A percentile compares a stretch with the other conserved stretches of the same genome.
Evolutionary conservation across 2,888 invertebrate genomes (phyloP).

Genomic region (Plutella xylostella): DNA sequence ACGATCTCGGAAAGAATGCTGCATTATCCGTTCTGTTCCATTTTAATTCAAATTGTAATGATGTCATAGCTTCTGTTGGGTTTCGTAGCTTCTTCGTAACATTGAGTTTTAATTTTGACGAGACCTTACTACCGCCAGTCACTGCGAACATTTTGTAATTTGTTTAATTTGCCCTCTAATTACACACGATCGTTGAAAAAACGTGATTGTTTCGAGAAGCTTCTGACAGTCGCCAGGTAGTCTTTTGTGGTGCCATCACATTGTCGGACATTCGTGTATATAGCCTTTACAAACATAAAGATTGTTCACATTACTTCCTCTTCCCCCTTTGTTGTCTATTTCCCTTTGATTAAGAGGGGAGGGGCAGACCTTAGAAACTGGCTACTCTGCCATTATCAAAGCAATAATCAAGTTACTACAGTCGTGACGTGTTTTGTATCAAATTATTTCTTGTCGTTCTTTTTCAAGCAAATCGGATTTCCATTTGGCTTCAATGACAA

Average conservation of each 20-base stretch:
- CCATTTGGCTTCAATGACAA: constrained; percentile 51
- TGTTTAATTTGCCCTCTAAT: constrained; percentile 62
- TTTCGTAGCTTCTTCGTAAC: constrained; percentile 1
- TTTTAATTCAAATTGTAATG: too few species aligned
- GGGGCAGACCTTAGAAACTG: not conserved
- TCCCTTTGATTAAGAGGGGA: not conserved
- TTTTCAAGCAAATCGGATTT: constrained; percentile 1
- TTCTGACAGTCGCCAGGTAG: constrained; percentile 58
- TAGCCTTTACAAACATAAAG: not conserved
- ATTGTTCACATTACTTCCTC: not conserved
- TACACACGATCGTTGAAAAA: constrained; percentile 49
- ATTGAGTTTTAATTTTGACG: constrained; percentile 3
- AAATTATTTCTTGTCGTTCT: constrained; percentile 33
- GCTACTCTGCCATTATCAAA: not conserved
- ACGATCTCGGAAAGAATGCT: too few species aligned
- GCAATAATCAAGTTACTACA: not conserved
- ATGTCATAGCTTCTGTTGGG: too few species aligned
- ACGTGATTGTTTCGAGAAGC: constrained; percentile 48
- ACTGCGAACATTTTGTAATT: constrained; percentile 32
- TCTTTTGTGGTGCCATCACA: constrained; percentile 26
- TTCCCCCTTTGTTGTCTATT: not conserved
- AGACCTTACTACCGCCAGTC: constrained; percentile 2
- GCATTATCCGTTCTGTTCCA: too few species aligned
- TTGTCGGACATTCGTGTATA: not conserved
- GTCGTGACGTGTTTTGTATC: constrained; percentile 39